These are phyloP conservation scores for Anarsia innoxiella DNA, from an alignment of 2,888 invertebrate genomes.

Conservation along the genomic window DNA sequence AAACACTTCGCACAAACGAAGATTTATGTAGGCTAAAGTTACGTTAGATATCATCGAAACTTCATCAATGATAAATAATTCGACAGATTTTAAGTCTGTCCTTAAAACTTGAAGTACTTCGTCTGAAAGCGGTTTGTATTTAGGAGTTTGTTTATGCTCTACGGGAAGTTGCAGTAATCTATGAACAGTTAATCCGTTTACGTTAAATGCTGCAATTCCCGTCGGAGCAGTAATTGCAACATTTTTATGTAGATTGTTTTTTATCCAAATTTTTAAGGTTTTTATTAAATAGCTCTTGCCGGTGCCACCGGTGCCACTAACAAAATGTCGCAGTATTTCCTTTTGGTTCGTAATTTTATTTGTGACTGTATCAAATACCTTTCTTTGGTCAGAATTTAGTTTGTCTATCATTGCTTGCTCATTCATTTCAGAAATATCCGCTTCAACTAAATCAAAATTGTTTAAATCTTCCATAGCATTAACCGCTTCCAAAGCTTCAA, in stretches of 20 bases:
- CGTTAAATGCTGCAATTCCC: conserved; percentile 35
- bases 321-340: conserved; percentile 16
- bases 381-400: conserved; percentile 26
- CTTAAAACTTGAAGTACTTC: conserved; percentile 21
- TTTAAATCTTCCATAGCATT: conserved; percentile 23
- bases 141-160: conserved; percentile 28
- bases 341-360: conserved; percentile 11
- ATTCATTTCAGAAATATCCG: conserved; percentile 13
- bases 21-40: conserved; percentile 19
- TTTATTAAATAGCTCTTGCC: conserved; percentile 31
- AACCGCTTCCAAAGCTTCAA: conserved; percentile 21
- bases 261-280: conserved; percentile 24
- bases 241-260: conserved; percentile 22
- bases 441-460: conserved; percentile 15
- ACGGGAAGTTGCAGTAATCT: conserved; percentile 28
- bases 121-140: conserved; percentile 27
- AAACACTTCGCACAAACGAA: conserved; percentile 25
- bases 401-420: conserved; percentile 19
- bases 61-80: conserved; percentile 29
- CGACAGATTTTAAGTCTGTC: conserved; percentile 23
- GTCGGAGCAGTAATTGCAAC: conserved; percentile 24
- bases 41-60: conserved; percentile 22
- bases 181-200: conserved; percentile 33
- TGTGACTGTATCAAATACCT: conserved; percentile 24
- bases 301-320: conserved; percentile 27